phyloP scores from a whole-genome alignment of 2,888 invertebrate genomes.

The Leptura quadrifasciata region DNA sequence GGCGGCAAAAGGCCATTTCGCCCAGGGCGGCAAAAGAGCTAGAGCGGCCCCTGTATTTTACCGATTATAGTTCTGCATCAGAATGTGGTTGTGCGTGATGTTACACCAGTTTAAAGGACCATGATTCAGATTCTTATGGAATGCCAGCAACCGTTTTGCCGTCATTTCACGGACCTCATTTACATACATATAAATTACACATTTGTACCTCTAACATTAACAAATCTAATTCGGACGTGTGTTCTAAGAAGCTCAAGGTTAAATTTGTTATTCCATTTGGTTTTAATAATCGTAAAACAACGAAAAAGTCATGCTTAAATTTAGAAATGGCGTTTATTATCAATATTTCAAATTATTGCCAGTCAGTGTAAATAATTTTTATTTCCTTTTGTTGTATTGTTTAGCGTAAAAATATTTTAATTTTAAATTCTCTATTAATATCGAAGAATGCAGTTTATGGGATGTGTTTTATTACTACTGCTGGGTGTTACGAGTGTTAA shows the following conservation, averaged over 20 bases:
- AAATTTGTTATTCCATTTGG: conserved; percentile 15
- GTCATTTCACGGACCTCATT: no score
- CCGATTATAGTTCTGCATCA: no score
- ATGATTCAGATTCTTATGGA: no score
- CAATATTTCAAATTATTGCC: conserved; percentile 18
- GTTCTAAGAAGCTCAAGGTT: background rate
- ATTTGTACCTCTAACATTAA: no score
- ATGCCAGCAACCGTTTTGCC: no score
- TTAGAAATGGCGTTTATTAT: conserved; percentile 24
- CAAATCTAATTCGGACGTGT: no score
- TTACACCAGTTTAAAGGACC: no score
- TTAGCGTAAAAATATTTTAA: conserved; percentile 17
- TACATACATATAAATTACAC: no score
- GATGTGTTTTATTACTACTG: conserved; percentile 2
- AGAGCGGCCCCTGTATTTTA: no score
- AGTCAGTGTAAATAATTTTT: conserved; percentile 17
- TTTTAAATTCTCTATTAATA: conserved; percentile 1
- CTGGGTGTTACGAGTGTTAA: background rate
- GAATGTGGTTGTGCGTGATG: no score
- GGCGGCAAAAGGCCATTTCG: no score
- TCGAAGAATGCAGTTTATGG: conserved; percentile 30
- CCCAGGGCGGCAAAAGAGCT: no score
- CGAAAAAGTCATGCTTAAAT: conserved; percentile 22
- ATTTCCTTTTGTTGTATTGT: conserved; percentile 38
- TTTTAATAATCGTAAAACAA: conserved; percentile 32